Evolutionary conservation across 2,888 invertebrate species (phyloP), one percentile per base, ranked within the genome.

Genomic region (Malachius bipustulatus): DNA sequence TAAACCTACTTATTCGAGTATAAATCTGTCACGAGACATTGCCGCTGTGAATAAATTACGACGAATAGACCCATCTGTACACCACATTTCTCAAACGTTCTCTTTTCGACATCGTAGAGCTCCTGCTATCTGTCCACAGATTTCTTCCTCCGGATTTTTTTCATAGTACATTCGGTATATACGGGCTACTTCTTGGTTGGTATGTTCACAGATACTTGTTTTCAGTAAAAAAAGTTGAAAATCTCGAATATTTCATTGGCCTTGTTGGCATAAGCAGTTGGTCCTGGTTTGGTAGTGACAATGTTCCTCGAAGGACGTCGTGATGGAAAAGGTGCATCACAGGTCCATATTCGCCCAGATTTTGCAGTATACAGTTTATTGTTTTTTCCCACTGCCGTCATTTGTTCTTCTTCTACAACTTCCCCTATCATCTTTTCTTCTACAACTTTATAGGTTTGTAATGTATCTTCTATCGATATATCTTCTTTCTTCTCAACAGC

Each of bases 191-290:
- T 19, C 24, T 19, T 19, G 24, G 24, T 19, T 19, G 6, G 24
- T 19, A 19, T 19, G n/a, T 19, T 19, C 24, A 19, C 24, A 19
- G 24, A 19, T 19, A n/a, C 24, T 19, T 19, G 24, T 19, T n/a
- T 8, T 19, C 6, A 19, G 24, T 19, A 8, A 19, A 19, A 19
- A 19, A 19, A 8, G 24, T 19, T 19, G n/a, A 28, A 28, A 28
- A 28, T 28, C 28, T 28, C 28, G 11, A 28, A 28, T 28, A 28
- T 28, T 28, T 10, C 28, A 28, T 10, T 28, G 28, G 28, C 28
- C 28, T 28, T 11, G 28, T 11, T 28, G 28, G 28, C 28, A 28
- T 28, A 28, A n/a, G 28, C 11, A 8, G 11, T 10, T 4, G 10
- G 28, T 28, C 28, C 28, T 28, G 28, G 11, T 28, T 28, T 28